phyloP scores from a whole-genome alignment of 2,888 invertebrate species.

The Protophormia terraenovae region DNA sequence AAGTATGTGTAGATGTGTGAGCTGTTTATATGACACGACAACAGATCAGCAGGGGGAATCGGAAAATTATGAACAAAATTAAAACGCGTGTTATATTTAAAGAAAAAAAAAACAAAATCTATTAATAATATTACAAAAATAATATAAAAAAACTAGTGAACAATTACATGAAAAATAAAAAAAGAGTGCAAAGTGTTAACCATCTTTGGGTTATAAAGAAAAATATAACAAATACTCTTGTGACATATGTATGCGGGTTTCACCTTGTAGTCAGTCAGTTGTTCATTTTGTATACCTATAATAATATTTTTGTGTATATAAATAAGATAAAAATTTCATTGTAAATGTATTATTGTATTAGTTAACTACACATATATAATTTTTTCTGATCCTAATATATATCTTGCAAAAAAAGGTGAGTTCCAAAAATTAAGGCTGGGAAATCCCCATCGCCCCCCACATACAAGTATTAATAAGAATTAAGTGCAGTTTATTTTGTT shows the following conservation, averaged over 20 bases:
- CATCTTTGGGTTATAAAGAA: background rate
- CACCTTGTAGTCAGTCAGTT: slow-evolving; percentile 61
- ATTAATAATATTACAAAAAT: background rate
- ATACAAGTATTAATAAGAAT: too few species aligned
- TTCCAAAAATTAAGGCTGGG: slow-evolving; percentile 29
- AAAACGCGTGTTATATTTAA: slow-evolving; percentile 40
- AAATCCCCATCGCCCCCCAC: background rate
- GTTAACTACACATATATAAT: slow-evolving; percentile 31
- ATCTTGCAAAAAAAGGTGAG: slow-evolving; percentile 42
- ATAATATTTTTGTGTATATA: slow-evolving; percentile 18
- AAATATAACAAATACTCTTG: background rate
- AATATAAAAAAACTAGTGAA: slow-evolving; percentile 3
- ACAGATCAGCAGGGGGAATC: slow-evolving; percentile 55
- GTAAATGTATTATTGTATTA: slow-evolving; percentile 52
- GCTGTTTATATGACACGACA: slow-evolving; percentile 64
- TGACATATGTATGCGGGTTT: slow-evolving; percentile 57
- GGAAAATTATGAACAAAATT: slow-evolving; percentile 24
- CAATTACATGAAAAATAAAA: background rate
- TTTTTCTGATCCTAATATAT: slow-evolving; percentile 20
- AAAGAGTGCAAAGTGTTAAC: background rate
- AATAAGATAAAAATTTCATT: slow-evolving; percentile 57
- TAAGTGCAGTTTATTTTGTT: too few species aligned
- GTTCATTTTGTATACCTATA: slow-evolving; percentile 39
- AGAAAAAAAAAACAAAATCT: slow-evolving; percentile 1
- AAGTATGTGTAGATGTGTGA: slow-evolving; percentile 40